Percentiles rank a stretch among this genome's conserved stretches.
phyloP scores from a whole-genome alignment of 1,140 invertebrate genomes.

The Drosophila oshimai region DNA sequence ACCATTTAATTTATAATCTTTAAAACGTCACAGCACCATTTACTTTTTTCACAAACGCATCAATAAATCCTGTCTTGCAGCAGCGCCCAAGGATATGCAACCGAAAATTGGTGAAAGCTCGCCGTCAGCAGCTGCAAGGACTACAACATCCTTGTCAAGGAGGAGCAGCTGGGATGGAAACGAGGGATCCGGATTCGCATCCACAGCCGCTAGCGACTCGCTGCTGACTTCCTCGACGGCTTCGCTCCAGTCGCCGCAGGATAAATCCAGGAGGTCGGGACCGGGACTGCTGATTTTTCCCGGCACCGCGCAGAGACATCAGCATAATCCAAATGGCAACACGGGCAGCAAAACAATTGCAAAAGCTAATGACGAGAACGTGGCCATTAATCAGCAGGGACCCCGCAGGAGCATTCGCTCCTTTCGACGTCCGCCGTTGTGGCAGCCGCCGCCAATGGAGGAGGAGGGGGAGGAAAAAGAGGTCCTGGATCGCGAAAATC shows the following conservation, averaged over 20 bases:
- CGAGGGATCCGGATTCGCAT: slow-evolving; percentile 16
- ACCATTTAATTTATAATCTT: too few species aligned
- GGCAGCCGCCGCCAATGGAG: slow-evolving; percentile 32
- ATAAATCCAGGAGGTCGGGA: neutral
- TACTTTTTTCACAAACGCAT: neutral
- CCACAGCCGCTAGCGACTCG: slow-evolving; percentile 17
- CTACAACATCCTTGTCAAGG: neutral
- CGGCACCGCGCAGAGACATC: slow-evolving; percentile 49
- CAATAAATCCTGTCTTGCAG: slow-evolving; percentile 1
- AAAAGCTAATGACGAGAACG: slow-evolving; percentile 41
- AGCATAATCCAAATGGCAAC: slow-evolving; percentile 29
- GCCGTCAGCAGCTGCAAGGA: slow-evolving; percentile 11
- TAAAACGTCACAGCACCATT: too few species aligned
- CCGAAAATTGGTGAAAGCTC: slow-evolving; percentile 8
- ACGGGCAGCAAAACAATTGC: slow-evolving; percentile 31
- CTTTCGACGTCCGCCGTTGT: slow-evolving; percentile 69
- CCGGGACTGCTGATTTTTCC: slow-evolving; percentile 65
- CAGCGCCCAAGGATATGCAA: slow-evolving; percentile 1
- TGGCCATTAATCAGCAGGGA: slow-evolving; percentile 52
- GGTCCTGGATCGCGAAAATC: neutral
- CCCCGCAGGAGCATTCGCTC: slow-evolving; percentile 48
- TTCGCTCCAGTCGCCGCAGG: slow-evolving; percentile 27
- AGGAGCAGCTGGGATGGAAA: slow-evolving; percentile 21
- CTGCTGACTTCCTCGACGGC: slow-evolving; percentile 54
- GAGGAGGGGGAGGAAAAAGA: neutral